phyloP scores from a whole-genome alignment of 2,797 vertebrate genomes.

The Hyperoplus immaculatus region DNA sequence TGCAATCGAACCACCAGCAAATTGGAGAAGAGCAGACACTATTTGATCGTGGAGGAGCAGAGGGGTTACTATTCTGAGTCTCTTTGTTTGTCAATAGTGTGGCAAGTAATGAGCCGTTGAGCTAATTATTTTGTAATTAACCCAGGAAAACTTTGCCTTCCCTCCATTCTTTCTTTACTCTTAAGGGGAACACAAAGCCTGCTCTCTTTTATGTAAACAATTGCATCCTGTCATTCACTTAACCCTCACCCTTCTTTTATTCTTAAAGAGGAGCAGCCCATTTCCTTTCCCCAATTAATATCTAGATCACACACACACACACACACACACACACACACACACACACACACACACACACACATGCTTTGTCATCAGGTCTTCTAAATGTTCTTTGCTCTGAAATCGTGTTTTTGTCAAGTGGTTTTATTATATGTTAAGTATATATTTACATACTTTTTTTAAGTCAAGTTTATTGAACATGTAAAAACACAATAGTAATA shows the following conservation, averaged over 20 bases:
- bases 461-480: too few relatives aligned
- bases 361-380: neutral
- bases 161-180: constrained; percentile 8
- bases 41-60: constrained; percentile 41
- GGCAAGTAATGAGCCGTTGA: constrained; percentile 50
- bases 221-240: constrained; percentile 28
- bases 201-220: constrained; percentile 8
- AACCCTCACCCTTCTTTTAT: neutral
- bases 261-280: neutral
- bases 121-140: constrained; percentile 64
- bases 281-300: constrained; percentile 21
- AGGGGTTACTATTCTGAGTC: constrained; percentile 28
- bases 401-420: neutral
- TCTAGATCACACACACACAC: neutral
- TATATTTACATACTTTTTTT: too few relatives aligned
- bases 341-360: neutral
- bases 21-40: constrained; percentile 35
- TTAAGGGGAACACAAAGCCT: constrained; percentile 10
- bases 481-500: too few relatives aligned
- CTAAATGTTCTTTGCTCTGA: neutral
- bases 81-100: constrained; percentile 46
- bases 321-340: neutral
- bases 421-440: neutral
- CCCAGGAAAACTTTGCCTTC: constrained; percentile 45
- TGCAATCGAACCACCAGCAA: constrained; percentile 52